These are phyloP conservation scores for Coenonympha arcania DNA, from an alignment of 2,888 invertebrate species.

Conservation along the genomic window DNA sequence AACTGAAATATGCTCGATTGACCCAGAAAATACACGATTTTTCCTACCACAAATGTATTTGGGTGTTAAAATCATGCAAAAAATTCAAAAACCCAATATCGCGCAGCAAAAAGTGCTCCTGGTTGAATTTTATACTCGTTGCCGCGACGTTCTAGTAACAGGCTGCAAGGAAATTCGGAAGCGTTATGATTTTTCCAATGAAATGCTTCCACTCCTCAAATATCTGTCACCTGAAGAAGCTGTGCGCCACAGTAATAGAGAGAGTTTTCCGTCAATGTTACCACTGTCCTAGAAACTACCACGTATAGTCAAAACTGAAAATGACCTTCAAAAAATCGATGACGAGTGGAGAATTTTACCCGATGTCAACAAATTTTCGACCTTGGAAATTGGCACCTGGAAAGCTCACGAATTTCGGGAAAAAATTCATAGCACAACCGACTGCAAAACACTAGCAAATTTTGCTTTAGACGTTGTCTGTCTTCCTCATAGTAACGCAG, in stretches of 20 bases:
- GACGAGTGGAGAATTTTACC: conserved; percentile 21
- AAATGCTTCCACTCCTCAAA: no score
- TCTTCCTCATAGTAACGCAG: conserved; percentile 17
- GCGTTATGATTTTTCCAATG: no score
- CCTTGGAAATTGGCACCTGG: conserved; percentile 17
- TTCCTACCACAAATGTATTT: no score
- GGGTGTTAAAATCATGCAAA: no score
- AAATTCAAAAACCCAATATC: no score
- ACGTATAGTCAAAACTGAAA: conserved; percentile 9
- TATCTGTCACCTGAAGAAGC: conserved; percentile 20
- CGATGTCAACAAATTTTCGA: conserved; percentile 14
- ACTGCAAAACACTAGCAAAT: conserved; percentile 17
- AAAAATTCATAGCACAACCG: conserved; percentile 13
- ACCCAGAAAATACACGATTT: no score
- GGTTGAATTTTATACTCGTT: no score
- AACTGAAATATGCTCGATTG: neutral
- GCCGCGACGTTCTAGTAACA: no score
- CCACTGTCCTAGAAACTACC: conserved; percentile 14
- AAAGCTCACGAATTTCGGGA: conserved; percentile 18
- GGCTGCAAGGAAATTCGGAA: no score
- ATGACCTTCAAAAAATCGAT: conserved; percentile 13
- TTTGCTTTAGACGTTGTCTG: neutral
- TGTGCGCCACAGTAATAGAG: conserved; percentile 6
- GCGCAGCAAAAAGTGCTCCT: no score
- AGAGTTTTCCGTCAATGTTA: conserved; percentile 16